Percentiles rank a stretch among this genome's conserved stretches.
These are phyloP conservation scores for Physeter macrocephalus DNA, from an alignment of 2,113 vertebrate species.

Conservation along the genomic window DNA sequence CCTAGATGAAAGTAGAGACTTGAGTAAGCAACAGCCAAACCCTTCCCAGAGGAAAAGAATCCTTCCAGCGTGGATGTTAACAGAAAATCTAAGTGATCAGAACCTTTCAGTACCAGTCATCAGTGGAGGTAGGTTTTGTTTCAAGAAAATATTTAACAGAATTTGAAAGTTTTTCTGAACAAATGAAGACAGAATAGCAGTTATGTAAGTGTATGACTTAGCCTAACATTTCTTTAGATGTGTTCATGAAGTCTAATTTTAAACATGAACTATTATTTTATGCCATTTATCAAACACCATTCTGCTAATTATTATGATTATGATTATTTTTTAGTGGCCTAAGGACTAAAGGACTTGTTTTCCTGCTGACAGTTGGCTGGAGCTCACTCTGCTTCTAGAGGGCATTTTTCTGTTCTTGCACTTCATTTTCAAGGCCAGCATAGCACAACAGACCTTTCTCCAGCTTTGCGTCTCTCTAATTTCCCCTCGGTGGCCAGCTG, in stretches of 20 bases:
- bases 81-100: conserved; percentile 41
- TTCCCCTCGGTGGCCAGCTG: background rate
- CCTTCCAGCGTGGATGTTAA: conserved; percentile 92
- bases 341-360: background rate
- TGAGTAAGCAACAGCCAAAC: conserved; percentile 20
- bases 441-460: background rate
- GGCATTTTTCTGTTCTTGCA: background rate
- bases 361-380: background rate
- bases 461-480: background rate
- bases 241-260: background rate
- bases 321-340: background rate
- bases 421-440: background rate
- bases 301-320: background rate
- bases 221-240: background rate
- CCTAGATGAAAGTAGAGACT: conserved; percentile 19
- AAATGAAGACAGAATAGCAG: background rate
- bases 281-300: background rate
- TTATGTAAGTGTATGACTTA: background rate
- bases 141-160: conserved; percentile 17
- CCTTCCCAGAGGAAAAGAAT: conserved; percentile 78
- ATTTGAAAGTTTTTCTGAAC: background rate
- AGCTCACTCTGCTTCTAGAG: background rate
- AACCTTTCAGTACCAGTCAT: conserved; percentile 57
- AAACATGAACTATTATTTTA: background rate
- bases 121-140: conserved; percentile 74